A percentile compares a stretch with the other conserved stretches of the same genome.
These are phyloP conservation scores for Amniataba percoides DNA, from an alignment of 2,797 vertebrate species.

Conservation along the genomic window DNA sequence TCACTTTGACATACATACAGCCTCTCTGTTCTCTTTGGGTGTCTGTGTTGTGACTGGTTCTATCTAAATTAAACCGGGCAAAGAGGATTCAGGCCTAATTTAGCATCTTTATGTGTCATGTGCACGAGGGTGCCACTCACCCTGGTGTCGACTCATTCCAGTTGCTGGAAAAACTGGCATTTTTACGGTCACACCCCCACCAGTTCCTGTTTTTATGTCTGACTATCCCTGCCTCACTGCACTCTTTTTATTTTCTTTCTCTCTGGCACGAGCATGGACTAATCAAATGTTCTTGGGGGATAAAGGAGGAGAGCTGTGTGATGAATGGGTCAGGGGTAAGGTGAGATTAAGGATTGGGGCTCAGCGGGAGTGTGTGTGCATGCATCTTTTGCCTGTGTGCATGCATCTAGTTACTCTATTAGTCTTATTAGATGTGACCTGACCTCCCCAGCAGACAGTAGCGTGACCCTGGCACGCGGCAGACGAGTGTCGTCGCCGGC, in stretches of 20 bases:
- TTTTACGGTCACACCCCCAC: slow-evolving; percentile 44
- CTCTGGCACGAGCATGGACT: slow-evolving; percentile 30
- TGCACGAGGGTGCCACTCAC: slow-evolving; percentile 30
- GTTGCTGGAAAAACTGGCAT: slow-evolving; percentile 40
- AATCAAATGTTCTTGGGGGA: slow-evolving; percentile 43
- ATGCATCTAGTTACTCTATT: slow-evolving; percentile 20
- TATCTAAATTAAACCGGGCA: slow-evolving; percentile 15
- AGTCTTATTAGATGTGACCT: slow-evolving; percentile 64
- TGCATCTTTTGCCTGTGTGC: slow-evolving; percentile 16
- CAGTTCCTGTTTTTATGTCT: slow-evolving; percentile 40
- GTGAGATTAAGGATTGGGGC: slow-evolving; percentile 34
- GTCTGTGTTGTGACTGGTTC: slow-evolving; percentile 48
- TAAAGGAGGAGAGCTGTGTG: slow-evolving; percentile 15
- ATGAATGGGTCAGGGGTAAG: slow-evolving; percentile 42
- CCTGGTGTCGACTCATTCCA: slow-evolving; percentile 39
- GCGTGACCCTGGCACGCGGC: slow-evolving; percentile 62
- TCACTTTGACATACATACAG: slow-evolving; percentile 47
- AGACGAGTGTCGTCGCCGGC: slow-evolving; percentile 40
- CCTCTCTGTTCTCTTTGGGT: slow-evolving; percentile 29
- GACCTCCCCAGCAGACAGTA: slow-evolving; percentile 59
- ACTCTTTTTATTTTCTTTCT: slow-evolving; percentile 19
- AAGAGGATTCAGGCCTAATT: slow-evolving; percentile 43
- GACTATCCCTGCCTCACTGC: slow-evolving; percentile 3
- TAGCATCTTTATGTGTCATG: slow-evolving; percentile 50
- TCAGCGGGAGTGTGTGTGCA: slow-evolving; percentile 6